A percentile compares a stretch with the other conserved stretches of the same genome.
Conservation (phyloP, 2,888 invertebrate species). For the Perithous albicinctus region DNA sequence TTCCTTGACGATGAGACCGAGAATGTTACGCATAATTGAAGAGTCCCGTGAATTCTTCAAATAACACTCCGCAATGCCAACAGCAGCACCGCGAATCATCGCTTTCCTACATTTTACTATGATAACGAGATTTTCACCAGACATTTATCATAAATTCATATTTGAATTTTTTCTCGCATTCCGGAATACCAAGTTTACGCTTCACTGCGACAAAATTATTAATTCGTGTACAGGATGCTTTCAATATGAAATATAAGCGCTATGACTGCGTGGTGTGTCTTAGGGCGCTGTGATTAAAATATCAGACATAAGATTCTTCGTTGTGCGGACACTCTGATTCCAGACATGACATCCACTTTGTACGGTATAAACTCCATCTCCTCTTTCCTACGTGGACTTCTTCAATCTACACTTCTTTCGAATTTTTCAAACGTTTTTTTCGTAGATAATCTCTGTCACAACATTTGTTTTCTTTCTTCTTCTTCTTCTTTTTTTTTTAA, state of each 20-base stretch:
- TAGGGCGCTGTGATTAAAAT: no score
- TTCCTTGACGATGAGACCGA: background rate
- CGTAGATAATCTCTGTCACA: background rate
- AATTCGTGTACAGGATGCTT: background rate
- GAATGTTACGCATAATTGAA: constrained; percentile 38
- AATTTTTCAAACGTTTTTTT: background rate
- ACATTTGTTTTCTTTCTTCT: background rate
- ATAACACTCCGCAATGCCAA: background rate
- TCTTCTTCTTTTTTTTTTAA: no score
- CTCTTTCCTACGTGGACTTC: background rate
- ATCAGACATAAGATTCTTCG: background rate
- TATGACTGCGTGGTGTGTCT: no score
- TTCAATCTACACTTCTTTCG: background rate
- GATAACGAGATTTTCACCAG: constrained; percentile 1
- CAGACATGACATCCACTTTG: background rate
- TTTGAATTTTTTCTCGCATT: background rate
- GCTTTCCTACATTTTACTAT: background rate
- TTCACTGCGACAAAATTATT: background rate
- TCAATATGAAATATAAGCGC: no score
- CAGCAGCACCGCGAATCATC: background rate
- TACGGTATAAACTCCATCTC: background rate
- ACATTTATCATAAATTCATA: constrained; percentile 29
- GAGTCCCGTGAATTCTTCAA: constrained; percentile 29
- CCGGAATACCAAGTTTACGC: background rate
- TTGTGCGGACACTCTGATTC: background rate